phyloP scores from a whole-genome alignment of 2,797 vertebrate species.

The Aphelocoma californica region DNA sequence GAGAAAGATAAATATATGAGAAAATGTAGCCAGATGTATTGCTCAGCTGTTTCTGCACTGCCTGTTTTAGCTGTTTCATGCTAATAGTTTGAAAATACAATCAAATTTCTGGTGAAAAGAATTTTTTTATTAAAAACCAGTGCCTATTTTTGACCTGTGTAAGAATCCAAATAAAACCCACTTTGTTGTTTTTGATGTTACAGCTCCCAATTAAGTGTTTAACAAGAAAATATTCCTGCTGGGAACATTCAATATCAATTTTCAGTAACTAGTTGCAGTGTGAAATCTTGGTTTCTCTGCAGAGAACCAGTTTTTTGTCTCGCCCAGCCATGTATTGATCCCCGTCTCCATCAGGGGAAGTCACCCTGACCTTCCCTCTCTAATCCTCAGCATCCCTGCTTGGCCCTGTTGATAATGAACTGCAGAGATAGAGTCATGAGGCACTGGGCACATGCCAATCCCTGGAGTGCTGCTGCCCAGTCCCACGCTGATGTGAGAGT shows the following conservation, averaged over 20 bases:
- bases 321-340: not conserved
- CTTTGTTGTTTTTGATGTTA: not conserved
- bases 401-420: not conserved
- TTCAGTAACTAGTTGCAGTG: not conserved
- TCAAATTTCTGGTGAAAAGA: not conserved
- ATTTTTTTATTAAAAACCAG: not conserved
- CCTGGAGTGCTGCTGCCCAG: not conserved
- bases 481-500: not conserved
- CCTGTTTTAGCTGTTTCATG: not conserved
- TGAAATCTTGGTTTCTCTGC: not conserved
- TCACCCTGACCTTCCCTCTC: not conserved
- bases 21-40: not conserved
- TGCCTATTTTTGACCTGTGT: not conserved
- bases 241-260: not conserved
- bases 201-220: not conserved
- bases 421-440: not conserved
- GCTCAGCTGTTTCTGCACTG: not conserved
- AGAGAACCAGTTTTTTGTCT: not conserved
- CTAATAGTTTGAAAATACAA: not conserved
- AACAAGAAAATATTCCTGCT: not conserved
- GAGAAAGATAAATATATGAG: not conserved
- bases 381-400: not conserved
- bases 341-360: not conserved
- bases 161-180: not conserved
- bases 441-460: not conserved